Evolutionary conservation across 2,797 vertebrate genomes (phyloP).

Genomic region (Chelidonichthys spinosus): DNA sequence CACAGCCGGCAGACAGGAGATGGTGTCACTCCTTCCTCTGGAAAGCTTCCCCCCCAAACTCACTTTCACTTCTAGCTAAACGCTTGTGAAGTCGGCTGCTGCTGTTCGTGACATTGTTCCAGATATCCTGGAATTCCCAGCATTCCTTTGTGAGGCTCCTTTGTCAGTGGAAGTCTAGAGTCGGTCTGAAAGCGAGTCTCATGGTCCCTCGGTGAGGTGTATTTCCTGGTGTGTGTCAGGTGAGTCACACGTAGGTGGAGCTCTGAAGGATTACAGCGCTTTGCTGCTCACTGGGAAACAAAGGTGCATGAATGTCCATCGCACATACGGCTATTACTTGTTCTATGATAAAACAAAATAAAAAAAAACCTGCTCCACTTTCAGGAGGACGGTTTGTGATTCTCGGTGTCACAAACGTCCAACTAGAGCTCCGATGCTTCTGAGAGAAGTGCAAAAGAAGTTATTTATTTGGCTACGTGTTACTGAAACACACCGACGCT

Average conservation of each 20-base stretch:
- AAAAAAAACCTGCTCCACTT: too few relatives aligned
- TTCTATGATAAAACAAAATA: too few relatives aligned
- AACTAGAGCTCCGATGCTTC: too few relatives aligned
- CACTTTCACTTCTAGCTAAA: background rate
- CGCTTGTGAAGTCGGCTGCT: background rate
- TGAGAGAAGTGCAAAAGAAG: too few relatives aligned
- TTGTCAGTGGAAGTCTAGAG: background rate
- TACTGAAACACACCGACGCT: too few relatives aligned
- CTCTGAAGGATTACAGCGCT: background rate
- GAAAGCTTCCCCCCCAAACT: background rate
- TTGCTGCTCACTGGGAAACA: background rate
- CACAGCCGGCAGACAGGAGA: background rate
- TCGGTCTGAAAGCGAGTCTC: background rate
- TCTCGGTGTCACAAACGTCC: too few relatives aligned
- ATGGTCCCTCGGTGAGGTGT: background rate
- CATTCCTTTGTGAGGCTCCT: background rate
- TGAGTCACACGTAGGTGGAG: conserved; percentile 33
- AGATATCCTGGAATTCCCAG: background rate
- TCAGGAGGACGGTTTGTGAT: too few relatives aligned
- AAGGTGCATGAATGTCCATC: background rate
- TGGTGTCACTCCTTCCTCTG: background rate
- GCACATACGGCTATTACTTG: background rate
- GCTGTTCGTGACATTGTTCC: background rate
- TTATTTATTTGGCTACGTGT: too few relatives aligned
- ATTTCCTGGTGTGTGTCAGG: conserved; percentile 13